Percentiles rank a stretch among this genome's conserved stretches.
Conservation (phyloP, 2,113 vertebrate species). For the Hippopotamus amphibius region DNA sequence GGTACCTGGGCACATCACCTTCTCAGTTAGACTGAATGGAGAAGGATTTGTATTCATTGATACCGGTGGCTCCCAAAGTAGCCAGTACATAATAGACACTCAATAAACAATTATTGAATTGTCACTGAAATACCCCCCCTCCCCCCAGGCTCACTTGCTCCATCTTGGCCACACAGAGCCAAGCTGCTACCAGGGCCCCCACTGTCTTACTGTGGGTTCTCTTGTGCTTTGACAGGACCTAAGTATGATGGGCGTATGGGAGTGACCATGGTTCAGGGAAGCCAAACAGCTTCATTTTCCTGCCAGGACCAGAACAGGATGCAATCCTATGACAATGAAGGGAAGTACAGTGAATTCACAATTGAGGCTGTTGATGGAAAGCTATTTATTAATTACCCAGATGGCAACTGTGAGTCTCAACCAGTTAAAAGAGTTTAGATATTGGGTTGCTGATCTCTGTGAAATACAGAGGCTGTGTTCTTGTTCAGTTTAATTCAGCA, state of each 20-base stretch:
- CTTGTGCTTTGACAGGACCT: not conserved
- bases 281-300: constrained; percentile 5
- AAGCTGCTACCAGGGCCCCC: not conserved
- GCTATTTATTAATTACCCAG: not conserved
- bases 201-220: not conserved
- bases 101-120: not conserved
- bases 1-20: not conserved
- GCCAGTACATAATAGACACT: not conserved
- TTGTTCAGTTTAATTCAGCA: not conserved
- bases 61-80: not conserved
- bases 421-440: not conserved
- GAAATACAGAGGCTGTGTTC: not conserved
- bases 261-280: not conserved
- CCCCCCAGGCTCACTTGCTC: not conserved
- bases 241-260: not conserved
- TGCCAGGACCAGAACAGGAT: not conserved
- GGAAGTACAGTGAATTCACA: constrained; percentile 15
- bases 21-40: not conserved
- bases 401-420: not conserved
- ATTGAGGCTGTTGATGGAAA: not conserved
- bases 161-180: not conserved
- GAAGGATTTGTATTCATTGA: not conserved
- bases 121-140: not conserved
- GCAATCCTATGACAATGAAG: not conserved
- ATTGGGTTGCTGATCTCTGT: not conserved